Conservation (phyloP, 2,888 invertebrate species). For the Netelia fuscicornis region DNA sequence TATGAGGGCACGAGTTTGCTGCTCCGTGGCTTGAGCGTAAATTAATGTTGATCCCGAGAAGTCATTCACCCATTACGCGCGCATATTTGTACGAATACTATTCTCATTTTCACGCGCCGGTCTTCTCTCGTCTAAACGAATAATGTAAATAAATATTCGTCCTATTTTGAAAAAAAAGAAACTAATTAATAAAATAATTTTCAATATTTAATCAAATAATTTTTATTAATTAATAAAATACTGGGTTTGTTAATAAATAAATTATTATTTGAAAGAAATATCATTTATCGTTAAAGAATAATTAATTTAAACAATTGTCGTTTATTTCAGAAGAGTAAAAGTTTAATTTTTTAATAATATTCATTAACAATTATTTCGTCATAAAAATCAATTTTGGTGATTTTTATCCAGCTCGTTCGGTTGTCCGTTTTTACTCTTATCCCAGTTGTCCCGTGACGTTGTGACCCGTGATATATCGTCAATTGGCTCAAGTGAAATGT, state of each 20-base stretch:
- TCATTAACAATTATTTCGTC: background rate
- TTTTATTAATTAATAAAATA: background rate
- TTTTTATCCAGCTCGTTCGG: conserved; percentile 19
- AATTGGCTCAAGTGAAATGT: conserved; percentile 78
- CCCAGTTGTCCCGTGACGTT: conserved; percentile 41
- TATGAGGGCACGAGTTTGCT: conserved; percentile 36
- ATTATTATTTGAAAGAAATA: background rate
- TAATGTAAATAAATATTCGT: conserved; percentile 6
- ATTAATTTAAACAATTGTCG: background rate
- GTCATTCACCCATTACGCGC: conserved; percentile 79
- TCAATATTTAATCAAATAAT: background rate
- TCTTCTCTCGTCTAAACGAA: background rate
- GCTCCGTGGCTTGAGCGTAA: conserved; percentile 65
- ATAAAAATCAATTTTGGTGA: conserved; percentile 18
- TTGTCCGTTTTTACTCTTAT: conserved; percentile 25
- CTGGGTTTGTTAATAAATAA: no score
- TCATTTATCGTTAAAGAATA: background rate
- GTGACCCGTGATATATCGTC: conserved; percentile 66
- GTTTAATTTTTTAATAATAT: background rate
- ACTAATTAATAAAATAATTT: no score
- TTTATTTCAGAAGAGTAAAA: background rate
- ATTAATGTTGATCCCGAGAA: conserved; percentile 71
- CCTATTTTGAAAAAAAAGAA: background rate
- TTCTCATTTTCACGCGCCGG: background rate
- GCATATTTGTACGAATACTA: conserved; percentile 20